phyloP scores from a whole-genome alignment of 2,797 vertebrate genomes.

The Ambastaia sidthimunki region DNA sequence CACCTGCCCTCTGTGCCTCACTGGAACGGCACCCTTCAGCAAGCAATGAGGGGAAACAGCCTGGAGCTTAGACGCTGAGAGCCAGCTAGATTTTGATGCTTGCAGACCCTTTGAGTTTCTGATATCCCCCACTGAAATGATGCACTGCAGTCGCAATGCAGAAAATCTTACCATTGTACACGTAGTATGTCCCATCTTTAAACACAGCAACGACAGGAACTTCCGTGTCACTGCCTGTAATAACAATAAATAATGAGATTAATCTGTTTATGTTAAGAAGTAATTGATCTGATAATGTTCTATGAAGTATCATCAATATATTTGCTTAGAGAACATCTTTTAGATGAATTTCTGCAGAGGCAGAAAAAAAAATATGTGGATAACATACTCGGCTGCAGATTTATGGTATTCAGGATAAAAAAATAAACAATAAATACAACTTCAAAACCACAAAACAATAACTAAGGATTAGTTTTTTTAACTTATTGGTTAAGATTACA shows the following conservation, averaged over 20 bases:
- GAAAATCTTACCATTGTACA: constrained; percentile 85
- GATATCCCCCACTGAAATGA: not conserved
- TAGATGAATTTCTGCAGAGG: constrained; percentile 85
- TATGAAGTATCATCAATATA: not conserved
- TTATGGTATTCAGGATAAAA: constrained; percentile 88
- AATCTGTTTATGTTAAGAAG: not conserved
- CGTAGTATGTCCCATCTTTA: constrained; percentile 88
- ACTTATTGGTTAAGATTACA: too few relatives aligned
- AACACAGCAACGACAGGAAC: constrained; percentile 90
- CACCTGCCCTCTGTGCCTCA: constrained; percentile 57
- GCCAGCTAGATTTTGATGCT: constrained; percentile 2
- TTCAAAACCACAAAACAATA: not conserved
- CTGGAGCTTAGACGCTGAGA: constrained; percentile 58
- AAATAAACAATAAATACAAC: not conserved
- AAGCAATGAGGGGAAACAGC: constrained; percentile 62
- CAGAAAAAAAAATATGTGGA: constrained; percentile 92
- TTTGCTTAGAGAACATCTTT: constrained; percentile 72
- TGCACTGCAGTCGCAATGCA: not conserved
- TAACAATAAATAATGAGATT: constrained; percentile 40
- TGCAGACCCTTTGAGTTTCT: not conserved
- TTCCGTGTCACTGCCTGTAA: constrained; percentile 81
- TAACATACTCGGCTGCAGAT: constrained; percentile 88
- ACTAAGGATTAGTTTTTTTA: not conserved
- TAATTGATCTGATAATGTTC: too few relatives aligned
- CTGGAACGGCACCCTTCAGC: constrained; percentile 60